Evolutionary conservation across 2,888 invertebrate genomes (phyloP), one percentile per base, ranked within the genome.

Genomic region (Ophion costatus): DNA sequence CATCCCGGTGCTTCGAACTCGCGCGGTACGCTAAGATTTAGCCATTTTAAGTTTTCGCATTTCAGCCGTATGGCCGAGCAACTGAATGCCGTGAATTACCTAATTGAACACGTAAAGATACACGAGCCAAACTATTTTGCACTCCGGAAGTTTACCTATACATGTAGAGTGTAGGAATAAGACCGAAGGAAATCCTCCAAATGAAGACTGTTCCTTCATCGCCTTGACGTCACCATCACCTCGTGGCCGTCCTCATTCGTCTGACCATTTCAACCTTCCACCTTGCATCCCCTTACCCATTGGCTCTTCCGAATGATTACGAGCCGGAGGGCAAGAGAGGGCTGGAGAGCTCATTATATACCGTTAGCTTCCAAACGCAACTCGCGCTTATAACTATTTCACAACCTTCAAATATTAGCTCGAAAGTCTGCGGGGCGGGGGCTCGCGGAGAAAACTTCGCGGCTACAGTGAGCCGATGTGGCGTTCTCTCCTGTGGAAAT

Each of bases 391-490:
- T 88, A 89, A 90, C 89, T 90, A 89, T 90, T 89, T 89, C 87
- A 86, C 83, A 85, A 91, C 90, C 87, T 90, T 90, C 87, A 90
- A 91, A 91, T 91, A 91, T 90, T 90, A 91, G 87, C 90, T 88
- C 82, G 77, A 82, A 86, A 85, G 86, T 87, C 83, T 29, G 24
- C 64, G 51, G 73, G 75, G 73, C 20, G 45, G 24, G 73, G 20
- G 59, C 20, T 22, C 17, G 33, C 1, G 17, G 33, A 10, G 76
- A 61, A 57, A 78, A 77, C 77, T 77, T 77, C 24, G 77, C 45
- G 59, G 24, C 77, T 69, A 6, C 77, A 14, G 33, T n/a, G 24
- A 42, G 5, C 61, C 69, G 61, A 45, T 64, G 42, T n/a, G 51
- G 64, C 64, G 76, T 66, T 75, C 22, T 74, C 66, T 73, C 67